Evolutionary conservation across 2,113 vertebrate genomes (phyloP).

Genomic region (Isurus oxyrinchus): DNA sequence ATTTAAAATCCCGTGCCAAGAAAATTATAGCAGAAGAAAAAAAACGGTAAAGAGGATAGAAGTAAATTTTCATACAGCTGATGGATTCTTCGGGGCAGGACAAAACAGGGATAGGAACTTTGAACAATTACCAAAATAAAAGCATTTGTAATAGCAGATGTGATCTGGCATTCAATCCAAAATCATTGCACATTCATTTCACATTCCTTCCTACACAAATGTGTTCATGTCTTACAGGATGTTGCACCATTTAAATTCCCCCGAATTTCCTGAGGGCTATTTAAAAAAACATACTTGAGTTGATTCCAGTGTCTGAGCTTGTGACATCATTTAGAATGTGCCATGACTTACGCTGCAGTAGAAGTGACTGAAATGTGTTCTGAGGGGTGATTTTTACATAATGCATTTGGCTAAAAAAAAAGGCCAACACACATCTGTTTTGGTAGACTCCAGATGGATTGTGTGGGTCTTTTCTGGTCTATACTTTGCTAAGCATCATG

Average conservation of each 20-base stretch:
- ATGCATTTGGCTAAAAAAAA: not conserved
- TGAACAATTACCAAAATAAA: not conserved
- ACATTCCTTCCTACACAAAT: not conserved
- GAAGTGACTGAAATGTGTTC: not conserved
- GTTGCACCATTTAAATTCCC: not conserved
- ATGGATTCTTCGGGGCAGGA: not conserved
- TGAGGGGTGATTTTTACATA: not conserved
- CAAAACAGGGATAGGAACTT: not conserved
- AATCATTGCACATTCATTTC: not conserved
- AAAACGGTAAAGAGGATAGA: not conserved
- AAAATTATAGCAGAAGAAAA: not conserved
- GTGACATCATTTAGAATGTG: not conserved
- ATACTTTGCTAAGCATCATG: not conserved
- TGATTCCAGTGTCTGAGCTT: not conserved
- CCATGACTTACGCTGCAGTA: not conserved
- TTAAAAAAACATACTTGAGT: not conserved
- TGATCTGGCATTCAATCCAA: not conserved
- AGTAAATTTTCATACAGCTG: constrained; percentile 7
- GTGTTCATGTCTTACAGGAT: not conserved
- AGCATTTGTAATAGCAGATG: not conserved
- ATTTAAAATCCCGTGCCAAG: not conserved
- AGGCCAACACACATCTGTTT: not conserved
- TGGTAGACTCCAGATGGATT: not conserved
- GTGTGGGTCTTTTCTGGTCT: not conserved
- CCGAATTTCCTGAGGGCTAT: not conserved